A percentile compares a stretch with the other conserved stretches of the same genome.
Evolutionary conservation across 2,888 invertebrate species (phyloP).

Genomic region (Hymenopus coronatus): DNA sequence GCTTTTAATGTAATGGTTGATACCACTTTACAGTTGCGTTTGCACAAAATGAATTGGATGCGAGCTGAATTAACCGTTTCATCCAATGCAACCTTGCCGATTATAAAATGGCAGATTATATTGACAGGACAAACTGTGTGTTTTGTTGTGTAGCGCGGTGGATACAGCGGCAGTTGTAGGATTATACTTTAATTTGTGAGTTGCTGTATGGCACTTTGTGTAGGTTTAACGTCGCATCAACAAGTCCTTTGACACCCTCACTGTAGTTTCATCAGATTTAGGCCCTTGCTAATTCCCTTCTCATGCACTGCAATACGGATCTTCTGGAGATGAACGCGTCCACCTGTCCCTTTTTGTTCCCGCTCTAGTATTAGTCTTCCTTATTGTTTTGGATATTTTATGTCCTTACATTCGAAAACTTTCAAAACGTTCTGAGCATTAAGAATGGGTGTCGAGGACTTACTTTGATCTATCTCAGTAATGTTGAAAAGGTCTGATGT

Average conservation of each 20-base stretch:
- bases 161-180: neutral
- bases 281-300: neutral
- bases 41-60: neutral
- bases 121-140: neutral
- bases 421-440: no score
- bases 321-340: neutral
- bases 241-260: neutral
- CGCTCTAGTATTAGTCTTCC: no score
- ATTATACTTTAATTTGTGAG: neutral
- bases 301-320: neutral
- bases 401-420: no score
- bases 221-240: neutral
- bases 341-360: no score
- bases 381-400: no score
- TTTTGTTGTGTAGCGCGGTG: no score
- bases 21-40: neutral
- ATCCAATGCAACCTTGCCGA: neutral
- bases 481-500: no score
- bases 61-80: neutral
- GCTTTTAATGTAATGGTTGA: neutral
- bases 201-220: neutral
- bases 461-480: no score
- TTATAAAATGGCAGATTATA: neutral
- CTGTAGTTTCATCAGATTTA: neutral
- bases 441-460: no score